Evolutionary conservation across 2,888 invertebrate genomes (phyloP).

Genomic region (Rhaphigaster nebulosa): DNA sequence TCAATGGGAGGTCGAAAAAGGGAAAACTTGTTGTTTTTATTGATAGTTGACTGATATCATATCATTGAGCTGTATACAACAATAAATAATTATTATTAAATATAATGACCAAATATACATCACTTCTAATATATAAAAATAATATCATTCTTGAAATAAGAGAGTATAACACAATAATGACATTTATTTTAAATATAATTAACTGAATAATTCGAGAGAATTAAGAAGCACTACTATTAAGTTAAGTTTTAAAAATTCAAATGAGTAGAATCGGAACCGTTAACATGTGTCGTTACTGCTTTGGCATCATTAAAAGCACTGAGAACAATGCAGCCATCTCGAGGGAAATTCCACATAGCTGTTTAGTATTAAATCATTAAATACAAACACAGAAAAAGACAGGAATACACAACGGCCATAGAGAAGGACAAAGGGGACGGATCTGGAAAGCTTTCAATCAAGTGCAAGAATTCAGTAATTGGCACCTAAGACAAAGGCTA

Average conservation of each 20-base stretch:
- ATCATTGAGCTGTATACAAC: too few species aligned
- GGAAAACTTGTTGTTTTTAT: too few species aligned
- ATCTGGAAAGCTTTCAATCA: conserved; percentile 21
- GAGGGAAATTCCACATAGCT: neutral
- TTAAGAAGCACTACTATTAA: too few species aligned
- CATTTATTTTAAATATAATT: neutral
- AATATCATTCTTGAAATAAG: too few species aligned
- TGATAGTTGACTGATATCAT: too few species aligned
- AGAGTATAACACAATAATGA: neutral
- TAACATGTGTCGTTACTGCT: neutral
- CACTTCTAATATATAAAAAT: too few species aligned
- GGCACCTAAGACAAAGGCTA: conserved; percentile 41
- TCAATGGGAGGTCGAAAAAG: too few species aligned
- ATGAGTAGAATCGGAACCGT: neutral
- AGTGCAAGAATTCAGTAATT: conserved; percentile 29
- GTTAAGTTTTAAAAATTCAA: too few species aligned
- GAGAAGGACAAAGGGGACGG: neutral
- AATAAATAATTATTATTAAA: too few species aligned
- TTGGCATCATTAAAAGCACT: neutral
- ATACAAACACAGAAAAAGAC: neutral
- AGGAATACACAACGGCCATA: neutral
- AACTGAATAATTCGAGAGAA: neutral
- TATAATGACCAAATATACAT: too few species aligned
- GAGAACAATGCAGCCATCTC: neutral
- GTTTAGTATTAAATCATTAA: neutral